These are phyloP conservation scores for Hyaena hyaena DNA, from an alignment of 2,113 vertebrate species.

Conservation along the genomic window DNA sequence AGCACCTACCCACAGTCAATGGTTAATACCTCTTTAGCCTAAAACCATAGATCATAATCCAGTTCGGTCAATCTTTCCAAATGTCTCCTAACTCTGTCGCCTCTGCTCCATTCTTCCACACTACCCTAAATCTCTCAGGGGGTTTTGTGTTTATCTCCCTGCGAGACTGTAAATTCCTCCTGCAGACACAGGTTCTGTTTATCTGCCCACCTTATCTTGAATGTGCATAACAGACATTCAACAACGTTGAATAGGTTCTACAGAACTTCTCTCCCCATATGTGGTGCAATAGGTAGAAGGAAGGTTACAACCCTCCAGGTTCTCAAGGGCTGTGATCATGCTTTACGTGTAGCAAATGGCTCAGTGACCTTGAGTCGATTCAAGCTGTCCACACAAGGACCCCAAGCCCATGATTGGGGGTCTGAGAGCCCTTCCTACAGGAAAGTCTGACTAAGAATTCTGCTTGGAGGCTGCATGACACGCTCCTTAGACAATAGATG, in stretches of 20 bases:
- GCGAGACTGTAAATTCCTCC: neutral
- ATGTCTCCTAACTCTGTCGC: neutral
- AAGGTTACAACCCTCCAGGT: neutral
- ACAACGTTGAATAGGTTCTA: neutral
- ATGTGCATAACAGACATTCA: neutral
- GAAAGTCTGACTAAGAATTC: conserved; percentile 73
- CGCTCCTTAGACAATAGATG: conserved; percentile 77
- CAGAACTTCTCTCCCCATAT: neutral
- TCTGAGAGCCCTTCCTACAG: conserved; percentile 76
- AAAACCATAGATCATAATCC: neutral
- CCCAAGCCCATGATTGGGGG: conserved; percentile 72
- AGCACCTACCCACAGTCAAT: neutral
- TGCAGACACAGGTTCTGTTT: neutral
- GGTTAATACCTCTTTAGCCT: neutral
- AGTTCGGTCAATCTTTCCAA: neutral
- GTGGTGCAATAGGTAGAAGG: neutral
- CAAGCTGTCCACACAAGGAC: conserved; percentile 49
- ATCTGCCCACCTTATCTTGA: neutral
- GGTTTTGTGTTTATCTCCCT: neutral
- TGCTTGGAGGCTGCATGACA: conserved; percentile 74
- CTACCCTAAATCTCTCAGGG: neutral
- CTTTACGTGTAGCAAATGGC: neutral
- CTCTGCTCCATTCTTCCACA: neutral
- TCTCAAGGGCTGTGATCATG: neutral
- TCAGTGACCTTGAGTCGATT: conserved; percentile 32